Conservation (phyloP, 30 jellyfish, hydroid and myxozoan genomes). For the Haliclystus octoradiatus region DNA sequence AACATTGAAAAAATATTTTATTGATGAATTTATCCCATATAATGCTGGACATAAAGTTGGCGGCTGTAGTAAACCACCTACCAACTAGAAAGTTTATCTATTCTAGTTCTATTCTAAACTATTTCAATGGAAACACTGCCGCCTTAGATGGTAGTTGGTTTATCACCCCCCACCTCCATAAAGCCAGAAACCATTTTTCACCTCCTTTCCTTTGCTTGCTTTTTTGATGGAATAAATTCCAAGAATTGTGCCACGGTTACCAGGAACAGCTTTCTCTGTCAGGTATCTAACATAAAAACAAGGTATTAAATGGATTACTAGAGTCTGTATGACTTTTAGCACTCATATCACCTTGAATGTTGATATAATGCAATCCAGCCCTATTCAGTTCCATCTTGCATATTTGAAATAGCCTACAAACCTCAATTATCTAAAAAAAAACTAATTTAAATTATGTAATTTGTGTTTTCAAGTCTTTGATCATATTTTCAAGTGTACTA, state of each 20-base stretch:
- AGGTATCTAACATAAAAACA: constrained; percentile 34
- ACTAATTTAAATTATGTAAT: too few relatives aligned
- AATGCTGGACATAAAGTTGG: not conserved
- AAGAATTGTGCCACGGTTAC: constrained; percentile 71
- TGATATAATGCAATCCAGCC: too few relatives aligned
- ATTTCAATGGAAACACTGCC: not conserved
- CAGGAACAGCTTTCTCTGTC: constrained; percentile 94
- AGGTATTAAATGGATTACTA: too few relatives aligned
- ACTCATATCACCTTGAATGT: too few relatives aligned
- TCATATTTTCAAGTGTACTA: too few relatives aligned
- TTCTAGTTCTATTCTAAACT: not conserved
- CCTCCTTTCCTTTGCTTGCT: constrained; percentile 25
- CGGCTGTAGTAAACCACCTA: not conserved
- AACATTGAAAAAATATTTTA: not conserved
- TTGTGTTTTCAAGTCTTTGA: too few relatives aligned
- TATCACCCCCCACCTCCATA: not conserved
- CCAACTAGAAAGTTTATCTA: not conserved
- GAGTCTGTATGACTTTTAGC: too few relatives aligned
- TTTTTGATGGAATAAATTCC: constrained; percentile 93
- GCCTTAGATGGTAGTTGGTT: not conserved
- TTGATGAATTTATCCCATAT: not conserved
- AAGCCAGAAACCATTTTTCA: not conserved
- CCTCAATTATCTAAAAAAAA: too few relatives aligned
- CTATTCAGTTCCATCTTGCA: too few relatives aligned
- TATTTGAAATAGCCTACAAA: too few relatives aligned